A percentile compares a stretch with the other conserved stretches of the same genome.
phyloP scores from a whole-genome alignment of 2,113 vertebrate genomes.

The Protobothrops mucrosquamatus region DNA sequence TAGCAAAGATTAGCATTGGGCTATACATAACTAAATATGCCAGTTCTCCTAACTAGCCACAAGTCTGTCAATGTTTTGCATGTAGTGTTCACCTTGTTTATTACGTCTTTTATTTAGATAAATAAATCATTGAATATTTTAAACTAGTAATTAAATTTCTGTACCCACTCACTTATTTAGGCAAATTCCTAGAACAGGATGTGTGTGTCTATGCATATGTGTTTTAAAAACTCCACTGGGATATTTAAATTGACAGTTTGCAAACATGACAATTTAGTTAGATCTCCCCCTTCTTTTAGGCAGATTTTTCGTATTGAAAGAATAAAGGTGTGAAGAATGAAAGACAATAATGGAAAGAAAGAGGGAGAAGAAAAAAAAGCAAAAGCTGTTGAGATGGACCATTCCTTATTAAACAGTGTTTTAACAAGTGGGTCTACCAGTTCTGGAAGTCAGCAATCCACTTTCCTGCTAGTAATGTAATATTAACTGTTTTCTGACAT shows the following conservation, averaged over 20 bases:
- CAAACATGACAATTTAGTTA: not conserved
- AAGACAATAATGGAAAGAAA: not conserved
- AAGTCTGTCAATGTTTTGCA: not conserved
- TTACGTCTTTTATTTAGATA: not conserved
- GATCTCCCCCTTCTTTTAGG: not conserved
- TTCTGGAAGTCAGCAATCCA: not conserved
- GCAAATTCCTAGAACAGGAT: not conserved
- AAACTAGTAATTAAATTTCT: not conserved
- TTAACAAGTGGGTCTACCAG: not conserved
- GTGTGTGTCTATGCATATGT: not conserved
- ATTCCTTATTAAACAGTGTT: not conserved
- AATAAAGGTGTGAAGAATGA: slow-evolving; percentile 6
- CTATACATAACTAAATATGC: too few relatives aligned
- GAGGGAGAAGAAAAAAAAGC: not conserved
- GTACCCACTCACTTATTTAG: not conserved
- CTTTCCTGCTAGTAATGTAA: not conserved
- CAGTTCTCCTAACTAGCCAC: not conserved
- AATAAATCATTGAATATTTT: not conserved
- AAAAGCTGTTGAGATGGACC: not conserved
- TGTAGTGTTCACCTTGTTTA: not conserved
- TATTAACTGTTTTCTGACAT: not conserved
- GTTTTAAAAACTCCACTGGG: not conserved
- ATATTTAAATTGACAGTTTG: not conserved
- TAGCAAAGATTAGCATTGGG: not conserved
- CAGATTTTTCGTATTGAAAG: not conserved